These are phyloP conservation scores for Isurus oxyrinchus DNA, from an alignment of 2,113 vertebrate genomes.

Conservation along the genomic window DNA sequence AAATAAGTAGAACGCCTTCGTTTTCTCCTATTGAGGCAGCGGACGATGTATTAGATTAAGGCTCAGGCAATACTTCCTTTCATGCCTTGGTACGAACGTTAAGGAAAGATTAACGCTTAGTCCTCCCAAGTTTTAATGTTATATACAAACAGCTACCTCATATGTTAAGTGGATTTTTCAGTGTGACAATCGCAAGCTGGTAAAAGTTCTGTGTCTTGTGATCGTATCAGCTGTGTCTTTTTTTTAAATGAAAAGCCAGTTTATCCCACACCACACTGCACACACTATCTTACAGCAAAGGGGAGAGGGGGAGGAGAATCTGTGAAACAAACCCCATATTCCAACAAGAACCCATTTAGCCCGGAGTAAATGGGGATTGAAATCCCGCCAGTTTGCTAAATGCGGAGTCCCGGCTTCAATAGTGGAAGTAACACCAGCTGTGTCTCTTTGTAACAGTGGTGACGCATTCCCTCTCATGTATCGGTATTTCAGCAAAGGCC, in stretches of 20 bases:
- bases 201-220: not conserved
- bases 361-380: not conserved
- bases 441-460: constrained; percentile 1
- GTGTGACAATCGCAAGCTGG: not conserved
- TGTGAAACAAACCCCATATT: not conserved
- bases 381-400: constrained; percentile 22
- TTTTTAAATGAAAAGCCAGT: not conserved
- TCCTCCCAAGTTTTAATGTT: not conserved
- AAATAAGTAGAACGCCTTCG: not conserved
- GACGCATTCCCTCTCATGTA: constrained; percentile 25
- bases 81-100: too few species aligned
- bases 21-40: not conserved
- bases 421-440: constrained; percentile 18
- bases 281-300: not conserved
- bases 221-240: not conserved
- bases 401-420: not conserved
- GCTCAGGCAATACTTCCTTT: not conserved
- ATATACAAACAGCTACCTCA: not conserved
- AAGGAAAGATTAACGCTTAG: not conserved
- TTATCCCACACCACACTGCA: not conserved
- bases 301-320: too few species aligned
- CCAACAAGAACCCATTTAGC: not conserved
- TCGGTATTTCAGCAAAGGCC: constrained; percentile 30
- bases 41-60: not conserved
- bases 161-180: not conserved